These are phyloP conservation scores for Albula glossodonta DNA, from an alignment of 2,113 vertebrate species.

Conservation along the genomic window DNA sequence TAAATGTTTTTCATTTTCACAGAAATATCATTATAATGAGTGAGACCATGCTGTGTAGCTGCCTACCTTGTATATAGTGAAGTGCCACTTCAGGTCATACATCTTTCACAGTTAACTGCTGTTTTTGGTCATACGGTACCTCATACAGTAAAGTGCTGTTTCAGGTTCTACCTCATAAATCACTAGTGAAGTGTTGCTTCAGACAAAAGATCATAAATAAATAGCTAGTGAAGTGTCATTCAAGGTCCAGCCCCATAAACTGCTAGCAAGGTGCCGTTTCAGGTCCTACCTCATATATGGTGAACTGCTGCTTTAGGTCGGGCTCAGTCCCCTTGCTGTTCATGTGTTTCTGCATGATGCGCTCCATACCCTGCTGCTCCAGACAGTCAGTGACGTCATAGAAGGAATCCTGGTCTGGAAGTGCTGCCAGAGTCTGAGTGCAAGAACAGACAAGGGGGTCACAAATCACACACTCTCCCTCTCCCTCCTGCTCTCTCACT, in stretches of 20 bases:
- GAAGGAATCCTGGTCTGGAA: constrained; percentile 96
- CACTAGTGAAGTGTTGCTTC: constrained; percentile 62
- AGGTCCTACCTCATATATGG: constrained; percentile 79
- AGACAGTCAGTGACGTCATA: constrained; percentile 90
- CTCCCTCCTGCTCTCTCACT: neutral
- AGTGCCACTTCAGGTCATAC: constrained; percentile 44
- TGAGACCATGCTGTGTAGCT: no score
- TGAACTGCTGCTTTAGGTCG: constrained; percentile 82
- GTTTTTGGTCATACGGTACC: constrained; percentile 57
- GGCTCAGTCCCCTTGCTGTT: constrained; percentile 70
- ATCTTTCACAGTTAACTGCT: constrained; percentile 72
- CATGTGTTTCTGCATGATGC: constrained; percentile 78
- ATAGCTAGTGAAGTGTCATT: neutral
- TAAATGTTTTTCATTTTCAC: no score
- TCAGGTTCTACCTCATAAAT: constrained; percentile 64
- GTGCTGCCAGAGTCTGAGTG: constrained; percentile 79
- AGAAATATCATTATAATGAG: no score
- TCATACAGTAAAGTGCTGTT: neutral
- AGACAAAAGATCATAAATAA: constrained; percentile 74
- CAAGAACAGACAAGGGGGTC: constrained; percentile 22
- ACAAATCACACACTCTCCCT: neutral
- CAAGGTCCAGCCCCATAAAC: neutral
- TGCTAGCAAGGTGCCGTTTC: neutral
- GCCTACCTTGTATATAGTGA: neutral
- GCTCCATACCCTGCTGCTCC: constrained; percentile 90